Conservation (phyloP, 92 coral and sea anemone genomes). For the Desmophyllum pertusum region DNA sequence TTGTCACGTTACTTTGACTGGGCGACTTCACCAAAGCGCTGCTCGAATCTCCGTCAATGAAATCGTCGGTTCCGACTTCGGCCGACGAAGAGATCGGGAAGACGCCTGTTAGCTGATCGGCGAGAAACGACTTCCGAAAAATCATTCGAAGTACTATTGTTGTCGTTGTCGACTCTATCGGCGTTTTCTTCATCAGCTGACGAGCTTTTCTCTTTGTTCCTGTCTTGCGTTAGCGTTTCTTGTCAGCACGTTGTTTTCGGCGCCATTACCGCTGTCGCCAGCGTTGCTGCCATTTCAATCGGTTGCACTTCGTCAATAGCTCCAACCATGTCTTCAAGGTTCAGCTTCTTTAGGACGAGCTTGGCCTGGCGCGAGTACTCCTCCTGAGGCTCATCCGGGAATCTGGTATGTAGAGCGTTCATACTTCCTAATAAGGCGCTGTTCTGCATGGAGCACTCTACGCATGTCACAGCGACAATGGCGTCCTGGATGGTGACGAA, state of each 20-base stretch:
- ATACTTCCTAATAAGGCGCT: constrained; percentile 88
- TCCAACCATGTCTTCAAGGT: constrained; percentile 68
- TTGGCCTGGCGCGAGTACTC: constrained; percentile 88
- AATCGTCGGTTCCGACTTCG: not conserved
- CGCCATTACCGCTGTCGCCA: not conserved
- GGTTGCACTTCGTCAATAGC: constrained; percentile 14
- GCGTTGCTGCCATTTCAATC: not conserved
- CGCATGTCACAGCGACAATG: constrained; percentile 87
- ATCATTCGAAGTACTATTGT: not conserved
- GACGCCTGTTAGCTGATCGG: constrained; percentile 20
- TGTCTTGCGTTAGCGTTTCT: constrained; percentile 20
- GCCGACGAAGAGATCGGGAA: constrained; percentile 32
- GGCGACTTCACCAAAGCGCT: not conserved
- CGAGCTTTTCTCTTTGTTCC: not conserved
- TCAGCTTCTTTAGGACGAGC: constrained; percentile 73
- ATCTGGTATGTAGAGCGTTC: constrained; percentile 91
- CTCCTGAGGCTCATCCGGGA: constrained; percentile 91
- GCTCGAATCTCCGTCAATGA: not conserved
- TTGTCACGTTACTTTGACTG: not conserved
- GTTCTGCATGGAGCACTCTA: constrained; percentile 98
- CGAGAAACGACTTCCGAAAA: not conserved
- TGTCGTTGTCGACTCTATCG: not conserved
- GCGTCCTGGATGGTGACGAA: constrained; percentile 94
- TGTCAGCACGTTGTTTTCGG: not conserved
- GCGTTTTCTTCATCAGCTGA: constrained; percentile 10